Conservation (phyloP, 2,888 invertebrate genomes). For the Ariolimax columbianus region DNA sequence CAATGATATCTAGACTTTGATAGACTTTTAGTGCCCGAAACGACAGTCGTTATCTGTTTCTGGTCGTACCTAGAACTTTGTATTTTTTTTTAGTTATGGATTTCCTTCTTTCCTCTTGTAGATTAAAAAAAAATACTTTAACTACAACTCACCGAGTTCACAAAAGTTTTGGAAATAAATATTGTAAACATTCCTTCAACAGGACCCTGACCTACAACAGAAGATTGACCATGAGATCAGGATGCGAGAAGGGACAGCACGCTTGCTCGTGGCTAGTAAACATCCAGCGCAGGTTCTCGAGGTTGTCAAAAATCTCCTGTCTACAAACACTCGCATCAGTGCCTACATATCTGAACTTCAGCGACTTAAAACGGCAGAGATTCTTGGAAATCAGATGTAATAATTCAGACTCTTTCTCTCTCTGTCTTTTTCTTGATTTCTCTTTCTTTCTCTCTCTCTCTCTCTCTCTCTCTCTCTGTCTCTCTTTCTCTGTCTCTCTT, state of each 20-base stretch:
- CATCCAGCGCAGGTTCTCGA: conserved; percentile 83
- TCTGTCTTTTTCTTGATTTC: no score
- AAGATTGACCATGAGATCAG: conserved; percentile 85
- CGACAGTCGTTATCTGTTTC: no score
- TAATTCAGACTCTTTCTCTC: conserved; percentile 33
- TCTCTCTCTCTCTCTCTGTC: no score
- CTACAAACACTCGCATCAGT: conserved; percentile 84
- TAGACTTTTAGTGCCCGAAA: no score
- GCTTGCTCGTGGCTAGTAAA: conserved; percentile 83
- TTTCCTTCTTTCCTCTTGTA: no score
- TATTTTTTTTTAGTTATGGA: no score
- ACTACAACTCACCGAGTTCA: background rate
- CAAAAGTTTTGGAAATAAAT: background rate
- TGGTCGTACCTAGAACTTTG: no score
- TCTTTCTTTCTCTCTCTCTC: no score
- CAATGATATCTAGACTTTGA: no score
- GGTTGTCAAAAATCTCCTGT: conserved; percentile 83
- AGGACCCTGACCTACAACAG: conserved; percentile 84
- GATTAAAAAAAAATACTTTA: no score
- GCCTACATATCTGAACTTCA: conserved; percentile 84
- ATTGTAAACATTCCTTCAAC: conserved; percentile 52
- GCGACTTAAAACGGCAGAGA: conserved; percentile 77
- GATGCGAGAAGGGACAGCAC: conserved; percentile 84
- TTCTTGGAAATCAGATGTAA: conserved; percentile 70
- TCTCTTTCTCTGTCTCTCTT: no score